These are phyloP conservation scores for Poecilia wingei DNA, from an alignment of 2,797 vertebrate genomes.

Conservation along the genomic window DNA sequence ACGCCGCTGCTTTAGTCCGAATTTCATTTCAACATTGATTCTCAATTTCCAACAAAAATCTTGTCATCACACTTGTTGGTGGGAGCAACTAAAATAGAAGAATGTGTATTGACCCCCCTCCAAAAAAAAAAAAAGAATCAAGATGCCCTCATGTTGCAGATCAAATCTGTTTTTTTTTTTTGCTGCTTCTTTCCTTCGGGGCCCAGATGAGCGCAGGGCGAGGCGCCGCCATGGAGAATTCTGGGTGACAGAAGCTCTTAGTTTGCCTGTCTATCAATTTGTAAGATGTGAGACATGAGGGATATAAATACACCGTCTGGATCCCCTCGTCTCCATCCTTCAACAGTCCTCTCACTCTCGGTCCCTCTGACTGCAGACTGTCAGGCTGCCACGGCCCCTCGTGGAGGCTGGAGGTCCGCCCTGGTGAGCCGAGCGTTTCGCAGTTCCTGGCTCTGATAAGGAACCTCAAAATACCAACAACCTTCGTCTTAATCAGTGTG, in stretches of 20 bases:
- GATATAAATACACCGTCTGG: slow-evolving; percentile 79
- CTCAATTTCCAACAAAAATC: background rate
- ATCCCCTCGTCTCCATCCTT: slow-evolving; percentile 74
- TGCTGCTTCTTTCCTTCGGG: slow-evolving; percentile 18
- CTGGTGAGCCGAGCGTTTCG: slow-evolving; percentile 15
- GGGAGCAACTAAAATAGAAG: background rate
- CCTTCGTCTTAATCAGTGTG: slow-evolving; percentile 43
- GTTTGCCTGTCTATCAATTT: slow-evolving; percentile 74
- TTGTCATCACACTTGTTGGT: background rate
- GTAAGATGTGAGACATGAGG: slow-evolving; percentile 75
- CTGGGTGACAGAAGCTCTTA: slow-evolving; percentile 75
- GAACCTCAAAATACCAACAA: slow-evolving; percentile 61
- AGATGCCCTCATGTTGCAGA: background rate
- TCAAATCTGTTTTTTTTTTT: background rate
- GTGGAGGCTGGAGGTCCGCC: slow-evolving; percentile 43
- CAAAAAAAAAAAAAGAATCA: background rate
- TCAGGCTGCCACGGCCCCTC: slow-evolving; percentile 32
- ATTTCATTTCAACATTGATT: background rate
- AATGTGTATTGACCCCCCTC: background rate
- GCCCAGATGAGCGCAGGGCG: slow-evolving; percentile 23
- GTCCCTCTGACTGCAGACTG: slow-evolving; percentile 42
- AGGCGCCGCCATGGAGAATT: slow-evolving; percentile 65
- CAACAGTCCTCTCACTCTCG: slow-evolving; percentile 58
- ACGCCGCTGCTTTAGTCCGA: background rate
- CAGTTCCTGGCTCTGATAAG: slow-evolving; percentile 60